Evolutionary conservation across 2,113 vertebrate species (phyloP), one percentile per base, ranked within the genome.

Genomic region (Rhadina sibilatrix): DNA sequence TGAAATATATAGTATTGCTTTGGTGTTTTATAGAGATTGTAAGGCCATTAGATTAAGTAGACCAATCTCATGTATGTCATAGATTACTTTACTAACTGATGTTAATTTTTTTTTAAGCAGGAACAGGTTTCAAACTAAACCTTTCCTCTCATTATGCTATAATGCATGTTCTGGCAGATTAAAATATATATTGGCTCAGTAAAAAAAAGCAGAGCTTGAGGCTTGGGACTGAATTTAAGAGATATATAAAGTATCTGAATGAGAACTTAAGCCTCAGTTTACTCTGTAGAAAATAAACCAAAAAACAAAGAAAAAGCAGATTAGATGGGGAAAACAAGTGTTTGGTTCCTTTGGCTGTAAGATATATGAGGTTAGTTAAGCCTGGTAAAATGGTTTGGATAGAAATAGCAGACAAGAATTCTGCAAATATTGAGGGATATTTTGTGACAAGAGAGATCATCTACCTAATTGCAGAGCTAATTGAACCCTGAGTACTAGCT

Each of bases 211-310:
- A 81, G 44, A 86, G 24, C 5, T 17, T 56, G 46, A 81, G 11
- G 40, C 86, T 33, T 72, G 38, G 16, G 31, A 38, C 20, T 46
- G 52, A 44, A 90, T 91, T 90, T 87, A 49, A 42, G 18, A 38
- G 6, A 44, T 47, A 1, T 46, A 64, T 0, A 0, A 31, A 61
- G 8, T 52, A 44, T 49, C 23, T 64, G 31, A 9, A 33, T 37
- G 13, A 52, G 16, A 10, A 66, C 14, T 65, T 69, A 11, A 92
- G 12, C 6, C 31, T 90, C 35, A 77, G 3, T 31, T 68, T 86
- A 71, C 17, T 30, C 20, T 63, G 11, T 30, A 47, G 64, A 61
- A 89, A 71, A 42, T 61, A 19, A 57, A 2, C 1, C 7, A 59
- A 95, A 75, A 78, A 12, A n/a, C 3, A 64, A 68, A 69, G 8